Base-by-base conservation (phyloP, 2,888 invertebrate species). In the Dinocampus coccinellae region DNA sequence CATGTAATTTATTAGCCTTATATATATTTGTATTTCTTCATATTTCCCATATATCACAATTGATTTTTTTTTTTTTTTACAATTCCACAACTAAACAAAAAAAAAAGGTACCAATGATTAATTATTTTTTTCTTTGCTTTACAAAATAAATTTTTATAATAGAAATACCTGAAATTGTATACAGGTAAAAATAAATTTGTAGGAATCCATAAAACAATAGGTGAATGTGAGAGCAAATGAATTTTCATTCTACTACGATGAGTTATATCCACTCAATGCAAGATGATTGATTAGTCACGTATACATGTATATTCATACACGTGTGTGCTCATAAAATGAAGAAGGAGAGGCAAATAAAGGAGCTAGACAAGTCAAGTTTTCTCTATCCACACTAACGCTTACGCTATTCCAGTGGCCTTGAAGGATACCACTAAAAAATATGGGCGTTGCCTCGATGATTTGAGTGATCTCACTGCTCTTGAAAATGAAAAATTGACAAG, bases 281-380 rank as follows among this genome's bases (percentile, higher is more conserved):
- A 73, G 73, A 75, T 75, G 73, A 75, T 77, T 77, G 75, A 77
- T 77, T 75, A 77, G 75, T 75, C 77, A 73, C 74, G 72, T 74
- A 71, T 70, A 69, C n/a, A n/a, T n/a, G n/a, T n/a, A n/a, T n/a
- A n/a, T n/a, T n/a, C n/a, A n/a, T 64, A 55, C 34, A 70, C 68
- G 24, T 68, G 55, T 69, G 53, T 57, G 62, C 63, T n/a, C n/a
- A 42, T 69, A 39, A 36, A 61, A 22, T n/a, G 20, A 13, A 52
- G 13, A 29, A 34, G 24, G 20, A 33, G 16, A 22, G 53, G 62
- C 36, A 34, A 10, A 47, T n/a, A 33, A n/a, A 34, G 20, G 67
- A 29, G 58, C 3, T 20, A 34, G 63, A 22, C 63, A 52, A 52
- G 60, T 69, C 63, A 70, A 52, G 42, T 70, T 47, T 42, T n/a